Percentiles rank a stretch among this genome's conserved stretches.
Conservation (phyloP, 2,113 vertebrate species). For the Microtus montanus region DNA sequence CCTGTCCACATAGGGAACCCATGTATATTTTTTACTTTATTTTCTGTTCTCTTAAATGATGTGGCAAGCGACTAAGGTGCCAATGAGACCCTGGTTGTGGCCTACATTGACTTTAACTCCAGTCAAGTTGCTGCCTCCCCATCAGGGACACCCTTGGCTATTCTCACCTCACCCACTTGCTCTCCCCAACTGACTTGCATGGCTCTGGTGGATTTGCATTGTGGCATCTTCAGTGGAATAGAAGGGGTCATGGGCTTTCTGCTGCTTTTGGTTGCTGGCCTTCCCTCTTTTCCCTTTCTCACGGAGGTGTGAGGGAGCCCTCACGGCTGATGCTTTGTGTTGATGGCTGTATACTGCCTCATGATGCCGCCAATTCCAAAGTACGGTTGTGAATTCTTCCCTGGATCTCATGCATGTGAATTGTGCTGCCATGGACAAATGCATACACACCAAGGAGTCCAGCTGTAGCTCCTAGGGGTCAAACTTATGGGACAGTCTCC, state of each 20-base stretch:
- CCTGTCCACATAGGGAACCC: not conserved
- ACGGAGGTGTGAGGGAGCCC: rapidly evolving
- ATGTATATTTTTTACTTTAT: not conserved
- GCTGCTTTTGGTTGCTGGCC: rapidly evolving
- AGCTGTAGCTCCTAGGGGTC: not conserved
- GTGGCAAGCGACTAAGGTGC: rapidly evolving
- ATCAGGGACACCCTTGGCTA: rapidly evolving
- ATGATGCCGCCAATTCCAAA: rapidly evolving
- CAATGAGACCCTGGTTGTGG: not conserved
- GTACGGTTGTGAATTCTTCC: not conserved
- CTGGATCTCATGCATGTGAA: not conserved
- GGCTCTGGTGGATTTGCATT: not conserved
- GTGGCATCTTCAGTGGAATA: rapidly evolving
- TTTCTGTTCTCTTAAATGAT: not conserved
- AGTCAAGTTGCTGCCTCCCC: rapidly evolving
- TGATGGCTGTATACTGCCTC: rapidly evolving
- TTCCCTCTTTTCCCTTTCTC: not conserved
- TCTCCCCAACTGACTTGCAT: not conserved
- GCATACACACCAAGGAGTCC: rapidly evolving
- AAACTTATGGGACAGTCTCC: not conserved
- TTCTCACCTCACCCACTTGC: rapidly evolving
- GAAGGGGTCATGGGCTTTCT: not conserved
- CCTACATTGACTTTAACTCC: not conserved
- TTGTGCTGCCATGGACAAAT: too few relatives aligned
- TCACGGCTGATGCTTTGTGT: too few relatives aligned